Evolutionary conservation across 2,888 invertebrate species (phyloP), one percentile per base, ranked within the genome.

Genomic region (Polylopha cassiicola): DNA sequence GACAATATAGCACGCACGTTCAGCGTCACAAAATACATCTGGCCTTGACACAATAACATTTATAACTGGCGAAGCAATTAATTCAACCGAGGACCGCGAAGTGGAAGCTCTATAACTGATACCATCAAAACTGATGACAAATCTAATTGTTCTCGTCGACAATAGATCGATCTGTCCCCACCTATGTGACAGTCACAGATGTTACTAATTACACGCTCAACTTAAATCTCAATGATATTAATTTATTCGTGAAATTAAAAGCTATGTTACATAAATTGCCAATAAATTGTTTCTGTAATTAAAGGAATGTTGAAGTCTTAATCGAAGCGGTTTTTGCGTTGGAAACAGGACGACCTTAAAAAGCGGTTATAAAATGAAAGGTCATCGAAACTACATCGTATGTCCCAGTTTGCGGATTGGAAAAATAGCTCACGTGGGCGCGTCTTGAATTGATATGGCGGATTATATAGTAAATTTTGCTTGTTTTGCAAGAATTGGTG

Each of bases 1-100:
- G 71, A 62, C 71, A 61, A 50, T 47, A 37, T 36, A 46, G 48
- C 61, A 26, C 23, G 42, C 11, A 34, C 11, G 41, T 21, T 29
- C 43, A 22, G 37, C 28, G 34, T 37, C 62, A 70, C 67, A 61
- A 66, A 65, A 66, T 60, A 62, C 44, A 49, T 50, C 46, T 52
- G 69, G 53, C 82, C 84, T 81, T 84, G 84, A 72, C 84, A 80
- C 65, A 67, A 76, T 78, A 82, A 77, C 74, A 80, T 81, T 81
- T 77, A 68, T 72, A 73, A 68, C 68, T 59, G 63, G 49, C 58
- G 50, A 46, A 64, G 67, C 74, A 76, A 78, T 81, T 81, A 77
- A 80, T 73, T 73, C 63, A 59, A 51, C 51, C 55, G 43, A 28
- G 65, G 57, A 54, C 50, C 57, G 57, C 44, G 53, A 49, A 41